Conservation (phyloP, 2,113 vertebrate genomes). For the Ailurus styani region DNA sequence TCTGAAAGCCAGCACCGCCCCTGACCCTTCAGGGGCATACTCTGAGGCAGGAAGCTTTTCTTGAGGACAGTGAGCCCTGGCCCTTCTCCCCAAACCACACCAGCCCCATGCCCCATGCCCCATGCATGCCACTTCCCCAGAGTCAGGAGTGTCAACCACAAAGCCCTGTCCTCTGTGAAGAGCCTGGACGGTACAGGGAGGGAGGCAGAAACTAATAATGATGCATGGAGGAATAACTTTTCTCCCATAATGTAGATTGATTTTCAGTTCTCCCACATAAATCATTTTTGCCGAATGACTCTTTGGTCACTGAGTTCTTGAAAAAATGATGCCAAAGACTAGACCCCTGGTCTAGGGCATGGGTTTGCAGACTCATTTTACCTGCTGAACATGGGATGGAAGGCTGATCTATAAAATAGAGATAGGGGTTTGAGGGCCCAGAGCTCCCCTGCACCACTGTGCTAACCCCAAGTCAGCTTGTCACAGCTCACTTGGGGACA, state of each 20-base stretch:
- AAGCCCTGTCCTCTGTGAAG: not conserved
- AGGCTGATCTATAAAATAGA: not conserved
- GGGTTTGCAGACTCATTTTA: not conserved
- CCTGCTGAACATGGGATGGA: not conserved
- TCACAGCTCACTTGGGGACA: not conserved
- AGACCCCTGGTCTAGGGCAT: not conserved
- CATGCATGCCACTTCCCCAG: not conserved
- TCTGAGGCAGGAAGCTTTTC: not conserved
- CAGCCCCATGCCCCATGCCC: not conserved
- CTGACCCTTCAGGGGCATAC: constrained; percentile 10
- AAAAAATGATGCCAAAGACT: not conserved
- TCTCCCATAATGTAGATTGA: not conserved
- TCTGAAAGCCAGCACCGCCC: not conserved
- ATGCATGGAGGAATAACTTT: not conserved
- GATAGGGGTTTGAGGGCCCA: fast-evolving
- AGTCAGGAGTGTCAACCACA: not conserved
- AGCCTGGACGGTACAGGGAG: not conserved
- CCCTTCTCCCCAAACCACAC: not conserved
- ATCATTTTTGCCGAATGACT: not conserved
- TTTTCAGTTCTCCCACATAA: not conserved
- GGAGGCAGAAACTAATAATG: not conserved
- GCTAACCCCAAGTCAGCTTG: not conserved
- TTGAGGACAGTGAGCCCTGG: not conserved
- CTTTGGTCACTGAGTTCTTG: not conserved
- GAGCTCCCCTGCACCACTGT: not conserved